Evolutionary conservation across 2,113 vertebrate genomes (phyloP), one percentile per base, ranked within the genome.

Genomic region (Stegastes partitus): DNA sequence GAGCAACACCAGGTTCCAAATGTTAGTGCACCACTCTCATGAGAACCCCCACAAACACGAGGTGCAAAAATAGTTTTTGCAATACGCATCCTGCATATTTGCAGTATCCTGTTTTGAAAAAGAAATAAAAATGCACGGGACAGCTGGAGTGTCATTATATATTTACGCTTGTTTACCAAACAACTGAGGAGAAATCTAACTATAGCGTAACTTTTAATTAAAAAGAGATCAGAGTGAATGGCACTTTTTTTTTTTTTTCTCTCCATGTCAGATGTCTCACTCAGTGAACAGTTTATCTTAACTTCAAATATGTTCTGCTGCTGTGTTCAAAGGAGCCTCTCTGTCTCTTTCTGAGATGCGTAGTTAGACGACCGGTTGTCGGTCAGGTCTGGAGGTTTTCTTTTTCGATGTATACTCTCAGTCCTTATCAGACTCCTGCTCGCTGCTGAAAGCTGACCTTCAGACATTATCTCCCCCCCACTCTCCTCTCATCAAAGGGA

Each of bases 381-480:
- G 22, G 63, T 78, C 58, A 64, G 71, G 50, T 47, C 45, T 57
- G 47, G 42, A 70, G 72, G 56, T 44, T 66, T 70, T 75, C 72
- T 77, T 72, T 81, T 23, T 59, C 76, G 57, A 31, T 18, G 37
- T 67, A 55, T 66, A 22, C 74, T 61, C 70, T 65, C 31, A 63
- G 62, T 68, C 66, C 75, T 89, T 92, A 93, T 93, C 91, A 74
- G 83, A 54, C 67, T 59, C 44, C 57, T n/a, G 66, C 79, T 74
- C n/a, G 22, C 62, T 59, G 80, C 86, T 80, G 74, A 89, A 83
- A 58, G 78, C 74, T 91, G 89, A 91, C 91, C 91, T 92, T 90
- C 82, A 91, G 68, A 85, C 82, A 87, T 68, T 70, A 86, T 82
- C 83, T 83, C 5, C 56, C 74, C 73, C 57, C 57, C 79, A 45